A percentile compares a stretch with the other conserved stretches of the same genome.
Evolutionary conservation across 1,140 invertebrate species (phyloP).

Genomic region (Heliconius melpomene): DNA sequence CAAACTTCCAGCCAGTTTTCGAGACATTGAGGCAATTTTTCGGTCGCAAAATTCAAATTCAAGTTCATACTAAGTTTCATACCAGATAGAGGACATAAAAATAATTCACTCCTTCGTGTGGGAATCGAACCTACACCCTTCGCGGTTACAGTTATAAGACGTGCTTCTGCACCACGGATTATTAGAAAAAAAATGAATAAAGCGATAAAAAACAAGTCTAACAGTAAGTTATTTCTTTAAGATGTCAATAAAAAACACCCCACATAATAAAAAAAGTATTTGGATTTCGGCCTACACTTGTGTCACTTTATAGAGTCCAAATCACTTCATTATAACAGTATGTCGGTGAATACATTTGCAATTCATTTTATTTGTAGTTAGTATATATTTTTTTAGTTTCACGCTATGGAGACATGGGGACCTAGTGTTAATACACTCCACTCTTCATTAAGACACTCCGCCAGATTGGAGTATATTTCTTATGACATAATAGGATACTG

Average conservation of each 20-base stretch:
- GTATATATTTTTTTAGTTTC: neutral
- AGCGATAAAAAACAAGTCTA: neutral
- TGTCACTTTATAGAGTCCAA: conserved; percentile 5
- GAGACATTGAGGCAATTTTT: no score
- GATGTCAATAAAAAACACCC: neutral
- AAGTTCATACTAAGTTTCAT: neutral
- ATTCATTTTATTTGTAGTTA: neutral
- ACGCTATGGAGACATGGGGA: no score
- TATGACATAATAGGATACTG: no score
- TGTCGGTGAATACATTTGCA: neutral
- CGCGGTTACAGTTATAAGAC: neutral
- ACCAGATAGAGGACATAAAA: neutral
- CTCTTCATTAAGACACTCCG: no score
- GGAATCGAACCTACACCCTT: neutral
- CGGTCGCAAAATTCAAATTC: neutral
- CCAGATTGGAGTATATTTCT: no score
- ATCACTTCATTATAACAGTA: conserved; percentile 7
- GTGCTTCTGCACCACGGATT: neutral
- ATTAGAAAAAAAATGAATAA: neutral
- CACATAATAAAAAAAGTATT: neutral
- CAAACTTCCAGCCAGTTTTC: no score
- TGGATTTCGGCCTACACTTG: neutral
- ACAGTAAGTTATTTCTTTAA: neutral
- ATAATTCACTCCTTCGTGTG: neutral
- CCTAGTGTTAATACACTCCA: no score